These are phyloP conservation scores for Neodiprion virginianus DNA, from an alignment of 1,140 invertebrate genomes.

Conservation along the genomic window DNA sequence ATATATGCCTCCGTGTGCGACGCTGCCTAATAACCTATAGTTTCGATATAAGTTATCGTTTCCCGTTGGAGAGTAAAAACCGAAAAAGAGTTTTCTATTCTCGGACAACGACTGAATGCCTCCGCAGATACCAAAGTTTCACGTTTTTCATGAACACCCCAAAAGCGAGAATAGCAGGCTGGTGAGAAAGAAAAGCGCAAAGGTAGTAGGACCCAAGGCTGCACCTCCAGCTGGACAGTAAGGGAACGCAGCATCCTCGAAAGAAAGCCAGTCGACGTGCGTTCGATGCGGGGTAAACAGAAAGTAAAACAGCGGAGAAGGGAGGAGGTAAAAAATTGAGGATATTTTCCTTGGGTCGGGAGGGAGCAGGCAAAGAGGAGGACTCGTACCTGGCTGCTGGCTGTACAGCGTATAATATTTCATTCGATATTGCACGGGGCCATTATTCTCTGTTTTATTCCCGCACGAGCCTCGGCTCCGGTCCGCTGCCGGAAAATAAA, in stretches of 20 bases:
- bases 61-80: conserved; percentile 10
- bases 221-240: neutral
- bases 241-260: neutral
- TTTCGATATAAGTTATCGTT: conserved; percentile 5
- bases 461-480: conserved; percentile 18
- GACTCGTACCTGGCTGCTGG: conserved; percentile 7
- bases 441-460: conserved; percentile 55
- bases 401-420: conserved; percentile 47
- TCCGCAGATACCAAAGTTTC: neutral
- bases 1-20: too few relatives aligned
- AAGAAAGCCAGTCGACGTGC: neutral
- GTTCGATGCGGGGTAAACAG: neutral
- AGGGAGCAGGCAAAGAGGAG: neutral
- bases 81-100: conserved; percentile 12
- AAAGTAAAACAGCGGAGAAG: neutral
- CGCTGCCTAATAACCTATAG: neutral
- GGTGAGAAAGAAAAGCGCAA: neutral
- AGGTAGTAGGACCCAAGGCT: neutral
- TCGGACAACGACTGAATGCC: conserved; percentile 16
- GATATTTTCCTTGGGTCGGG: neutral
- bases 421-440: conserved; percentile 53
- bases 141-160: too few relatives aligned
- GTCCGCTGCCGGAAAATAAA: conserved; percentile 42
- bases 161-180: too few relatives aligned
- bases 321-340: neutral